Percentiles rank a stretch among this genome's conserved stretches.
These are phyloP conservation scores for Anabas testudineus DNA, from an alignment of 2,797 vertebrate genomes.

Conservation along the genomic window DNA sequence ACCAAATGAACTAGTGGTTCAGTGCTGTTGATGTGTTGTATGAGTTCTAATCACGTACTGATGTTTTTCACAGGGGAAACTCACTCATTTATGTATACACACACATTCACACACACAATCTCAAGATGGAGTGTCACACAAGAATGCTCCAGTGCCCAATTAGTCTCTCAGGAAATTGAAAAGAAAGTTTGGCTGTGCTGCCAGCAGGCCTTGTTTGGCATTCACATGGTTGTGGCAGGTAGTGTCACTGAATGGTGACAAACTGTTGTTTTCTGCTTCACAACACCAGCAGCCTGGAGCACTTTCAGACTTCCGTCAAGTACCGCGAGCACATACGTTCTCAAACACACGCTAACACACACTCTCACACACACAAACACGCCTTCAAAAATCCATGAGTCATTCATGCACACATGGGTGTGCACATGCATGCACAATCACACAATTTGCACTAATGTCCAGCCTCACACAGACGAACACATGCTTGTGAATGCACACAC, in stretches of 20 bases:
- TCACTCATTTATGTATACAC: neutral
- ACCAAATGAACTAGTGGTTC: too few species aligned
- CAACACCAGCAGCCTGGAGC: slow-evolving; percentile 79
- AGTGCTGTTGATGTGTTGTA: too few species aligned
- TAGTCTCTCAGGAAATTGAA: slow-evolving; percentile 70
- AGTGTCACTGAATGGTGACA: slow-evolving; percentile 88
- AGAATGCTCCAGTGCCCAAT: slow-evolving; percentile 69
- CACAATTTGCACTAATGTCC: slow-evolving; percentile 37
- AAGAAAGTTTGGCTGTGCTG: slow-evolving; percentile 64
- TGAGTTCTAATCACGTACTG: too few species aligned
- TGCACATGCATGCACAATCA: slow-evolving; percentile 42
- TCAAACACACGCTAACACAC: slow-evolving; percentile 14
- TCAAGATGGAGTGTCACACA: slow-evolving; percentile 28
- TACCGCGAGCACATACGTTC: slow-evolving; percentile 68
- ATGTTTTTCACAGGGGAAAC: too few species aligned
- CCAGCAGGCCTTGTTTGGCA: slow-evolving; percentile 79
- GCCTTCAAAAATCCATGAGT: slow-evolving; percentile 27
- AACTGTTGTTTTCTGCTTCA: slow-evolving; percentile 94
- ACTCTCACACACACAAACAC: slow-evolving; percentile 58
- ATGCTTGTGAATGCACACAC: too few species aligned
- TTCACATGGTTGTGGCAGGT: slow-evolving; percentile 82
- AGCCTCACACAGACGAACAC: neutral
- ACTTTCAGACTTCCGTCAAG: slow-evolving; percentile 89
- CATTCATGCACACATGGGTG: slow-evolving; percentile 31
- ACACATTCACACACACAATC: neutral